Base-by-base conservation (phyloP, 92 coral and sea anemone genomes). In the Anthopleura xanthogrammica region DNA sequence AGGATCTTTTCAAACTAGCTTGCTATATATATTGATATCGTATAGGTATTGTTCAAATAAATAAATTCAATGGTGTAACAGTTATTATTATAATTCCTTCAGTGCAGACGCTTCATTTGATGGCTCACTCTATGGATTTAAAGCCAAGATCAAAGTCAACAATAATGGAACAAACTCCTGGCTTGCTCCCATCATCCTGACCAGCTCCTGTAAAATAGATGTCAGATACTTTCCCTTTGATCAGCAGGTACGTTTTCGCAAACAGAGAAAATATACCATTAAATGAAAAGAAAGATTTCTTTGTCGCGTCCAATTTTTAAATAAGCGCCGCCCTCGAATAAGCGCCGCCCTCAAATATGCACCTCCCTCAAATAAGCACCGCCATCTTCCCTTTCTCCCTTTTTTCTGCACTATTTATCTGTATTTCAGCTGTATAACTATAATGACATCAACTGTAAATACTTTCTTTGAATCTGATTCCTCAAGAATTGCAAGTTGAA, bases 131-230 rank as follows among this genome's bases (percentile, higher is more conserved):
- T 90, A 94, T 79, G 88, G 88, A 36, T 94, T 94, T 74, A 87
- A 91, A 77, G 89, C 98, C 3, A 86, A 94, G 77, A 93, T 95
- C 24, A 92, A 90, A 81, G 89, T 95, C 12, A 64, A 80, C 16
- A 77, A 78, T 52, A 84, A 82, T 19, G 98, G 98, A 2, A 80
- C 70, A 58, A 94, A 94, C 90, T 78, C 83, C 41, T 95, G 98
- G 98, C 82, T 95, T 48, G 94, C 98, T 12, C 98, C 98, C 41
- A 73, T 88, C 29, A 95, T 95, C 73, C 70, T 95, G 14, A 88
- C 94, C 36, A 95, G 95, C n/a, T 92, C 98, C 8, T 95, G 98
- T 79, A 95, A 95, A 72, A 95, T 95, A 66, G 91, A 95, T 71
- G 98, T 95, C 13, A 87, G 86, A 40, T 89, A 93, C 75, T 95